Conservation (phyloP, 2,113 vertebrate species). For the Lota lota region DNA sequence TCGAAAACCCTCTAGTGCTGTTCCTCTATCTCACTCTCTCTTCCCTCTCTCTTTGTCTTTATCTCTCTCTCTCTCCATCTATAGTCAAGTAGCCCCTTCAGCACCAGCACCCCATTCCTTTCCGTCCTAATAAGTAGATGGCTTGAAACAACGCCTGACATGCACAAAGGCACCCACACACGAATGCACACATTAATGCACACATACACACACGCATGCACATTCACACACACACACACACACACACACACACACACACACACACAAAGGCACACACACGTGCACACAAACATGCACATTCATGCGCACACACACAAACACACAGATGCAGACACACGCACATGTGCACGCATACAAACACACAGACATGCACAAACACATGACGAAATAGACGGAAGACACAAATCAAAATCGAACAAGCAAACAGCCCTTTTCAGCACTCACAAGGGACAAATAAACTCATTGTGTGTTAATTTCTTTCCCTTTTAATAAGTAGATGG, state of each 20-base stretch:
- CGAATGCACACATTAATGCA: conserved; percentile 21
- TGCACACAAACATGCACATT: background rate
- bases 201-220: background rate
- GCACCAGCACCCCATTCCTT: conserved; percentile 51
- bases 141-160: conserved; percentile 54
- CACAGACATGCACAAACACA: too few species aligned
- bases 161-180: conserved; percentile 1
- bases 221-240: background rate
- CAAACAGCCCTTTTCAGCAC: too few species aligned
- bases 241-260: conserved; percentile 16
- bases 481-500: conserved; percentile 64
- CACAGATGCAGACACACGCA: too few species aligned
- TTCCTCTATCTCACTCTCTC: conserved; percentile 42
- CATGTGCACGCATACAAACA: too few species aligned
- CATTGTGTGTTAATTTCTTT: conserved; percentile 23
- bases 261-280: conserved; percentile 3
- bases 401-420: too few species aligned
- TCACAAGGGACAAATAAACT: too few species aligned
- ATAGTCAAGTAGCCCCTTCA: conserved; percentile 48
- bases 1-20: background rate
- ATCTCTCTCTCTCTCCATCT: background rate
- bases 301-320: background rate
- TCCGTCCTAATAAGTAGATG: conserved; percentile 66
- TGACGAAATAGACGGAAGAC: too few species aligned
- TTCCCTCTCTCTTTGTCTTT: conserved; percentile 26